These are phyloP conservation scores for Heliconius ethilla DNA, from an alignment of 2,888 invertebrate species.

Conservation along the genomic window DNA sequence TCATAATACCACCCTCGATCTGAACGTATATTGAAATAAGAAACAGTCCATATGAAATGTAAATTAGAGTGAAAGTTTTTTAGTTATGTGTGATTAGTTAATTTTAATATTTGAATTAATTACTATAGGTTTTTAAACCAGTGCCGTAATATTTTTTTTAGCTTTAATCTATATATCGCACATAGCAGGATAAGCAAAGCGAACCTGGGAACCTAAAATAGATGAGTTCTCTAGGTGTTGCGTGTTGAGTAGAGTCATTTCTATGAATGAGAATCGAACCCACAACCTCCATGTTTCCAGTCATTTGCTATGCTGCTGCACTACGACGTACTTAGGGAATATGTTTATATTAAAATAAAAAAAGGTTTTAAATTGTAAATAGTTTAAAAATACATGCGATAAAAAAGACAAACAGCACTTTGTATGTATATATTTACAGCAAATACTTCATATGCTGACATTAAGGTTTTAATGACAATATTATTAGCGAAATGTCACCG, in stretches of 20 bases:
- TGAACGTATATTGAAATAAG: constrained; percentile 54
- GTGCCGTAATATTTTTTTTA: no score
- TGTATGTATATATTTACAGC: not conserved
- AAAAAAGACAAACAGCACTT: not conserved
- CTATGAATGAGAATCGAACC: no score
- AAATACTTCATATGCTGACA: not conserved
- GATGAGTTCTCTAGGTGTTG: no score
- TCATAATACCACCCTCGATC: constrained; percentile 65
- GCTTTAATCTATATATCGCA: no score
- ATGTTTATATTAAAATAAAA: not conserved
- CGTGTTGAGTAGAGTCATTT: no score
- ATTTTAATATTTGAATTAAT: not conserved
- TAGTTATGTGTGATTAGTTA: not conserved
- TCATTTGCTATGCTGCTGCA: no score
- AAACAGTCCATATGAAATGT: not conserved
- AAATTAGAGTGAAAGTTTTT: not conserved
- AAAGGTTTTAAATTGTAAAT: not conserved
- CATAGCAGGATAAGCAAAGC: no score
- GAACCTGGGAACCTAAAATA: no score
- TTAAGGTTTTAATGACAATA: not conserved
- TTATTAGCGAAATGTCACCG: not conserved
- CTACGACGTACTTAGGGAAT: no score
- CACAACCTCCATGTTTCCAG: no score
- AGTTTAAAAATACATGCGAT: not conserved
- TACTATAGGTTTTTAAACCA: no score